Percentiles rank a stretch among this genome's conserved stretches.
Conservation (phyloP, 2,888 invertebrate genomes). For the Lacanobia wlatinum region DNA sequence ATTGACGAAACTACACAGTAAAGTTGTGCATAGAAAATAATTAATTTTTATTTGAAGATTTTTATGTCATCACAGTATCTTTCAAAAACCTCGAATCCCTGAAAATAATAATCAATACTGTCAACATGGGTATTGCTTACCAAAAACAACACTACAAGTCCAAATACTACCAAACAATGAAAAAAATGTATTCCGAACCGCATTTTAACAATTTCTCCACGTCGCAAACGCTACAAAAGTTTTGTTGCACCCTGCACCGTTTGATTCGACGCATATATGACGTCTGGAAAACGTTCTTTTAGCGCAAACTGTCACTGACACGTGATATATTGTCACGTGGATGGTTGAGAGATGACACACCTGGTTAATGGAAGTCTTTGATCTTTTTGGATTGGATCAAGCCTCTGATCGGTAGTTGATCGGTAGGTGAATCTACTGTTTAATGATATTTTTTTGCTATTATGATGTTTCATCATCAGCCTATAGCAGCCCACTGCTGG, state of each 20-base stretch:
- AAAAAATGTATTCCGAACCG: conserved; percentile 14
- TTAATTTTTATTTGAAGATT: not conserved
- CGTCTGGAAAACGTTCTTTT: conserved; percentile 57
- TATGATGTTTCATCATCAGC: too few species aligned
- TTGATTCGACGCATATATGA: conserved; percentile 51
- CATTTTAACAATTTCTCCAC: conserved; percentile 45
- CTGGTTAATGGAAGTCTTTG: not conserved
- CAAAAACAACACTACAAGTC: not conserved
- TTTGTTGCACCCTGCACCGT: conserved; percentile 32
- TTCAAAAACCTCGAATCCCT: too few species aligned
- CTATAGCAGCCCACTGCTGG: too few species aligned
- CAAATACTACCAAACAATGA: not conserved
- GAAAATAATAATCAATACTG: not conserved
- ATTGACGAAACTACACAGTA: too few species aligned
- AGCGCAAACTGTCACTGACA: conserved; percentile 66
- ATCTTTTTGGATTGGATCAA: not conserved
- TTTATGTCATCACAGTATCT: too few species aligned
- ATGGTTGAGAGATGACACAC: conserved; percentile 19
- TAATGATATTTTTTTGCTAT: not conserved
- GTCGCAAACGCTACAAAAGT: conserved; percentile 18
- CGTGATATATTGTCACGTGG: conserved; percentile 65
- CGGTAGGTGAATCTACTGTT: not conserved
- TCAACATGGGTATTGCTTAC: not conserved
- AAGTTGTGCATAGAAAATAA: not conserved
- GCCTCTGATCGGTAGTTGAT: not conserved